Percentiles rank a stretch among this genome's conserved stretches.
Evolutionary conservation across 2,888 invertebrate species (phyloP).

Genomic region (Noctua comes): DNA sequence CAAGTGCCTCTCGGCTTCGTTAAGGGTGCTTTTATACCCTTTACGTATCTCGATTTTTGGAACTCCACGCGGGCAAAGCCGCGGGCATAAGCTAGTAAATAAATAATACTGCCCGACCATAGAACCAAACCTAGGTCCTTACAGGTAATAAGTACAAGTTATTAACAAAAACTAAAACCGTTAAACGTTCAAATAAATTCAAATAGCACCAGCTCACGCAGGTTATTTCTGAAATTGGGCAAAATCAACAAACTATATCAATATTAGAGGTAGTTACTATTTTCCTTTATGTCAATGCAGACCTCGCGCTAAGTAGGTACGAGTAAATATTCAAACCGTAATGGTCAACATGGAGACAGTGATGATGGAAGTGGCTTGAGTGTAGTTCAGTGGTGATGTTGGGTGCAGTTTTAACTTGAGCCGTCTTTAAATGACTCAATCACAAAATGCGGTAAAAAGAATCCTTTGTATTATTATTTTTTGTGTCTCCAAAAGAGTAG

Average conservation of each 20-base stretch:
- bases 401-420: neutral
- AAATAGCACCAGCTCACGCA: constrained; percentile 62
- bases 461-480: too few relatives aligned
- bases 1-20: too few relatives aligned
- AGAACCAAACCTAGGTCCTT: neutral
- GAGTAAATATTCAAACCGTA: constrained; percentile 63
- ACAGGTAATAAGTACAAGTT: neutral
- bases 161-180: constrained; percentile 32
- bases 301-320: constrained; percentile 50
- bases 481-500: too few relatives aligned
- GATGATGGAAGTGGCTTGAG: constrained; percentile 17
- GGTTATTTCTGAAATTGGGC: constrained; percentile 52
- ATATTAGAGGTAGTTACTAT: constrained; percentile 61
- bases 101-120: neutral
- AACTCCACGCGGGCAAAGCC: too few relatives aligned
- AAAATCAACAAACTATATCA: constrained; percentile 60
- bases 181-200: constrained; percentile 48
- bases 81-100: neutral
- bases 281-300: constrained; percentile 68
- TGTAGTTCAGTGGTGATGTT: neutral
- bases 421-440: too few relatives aligned
- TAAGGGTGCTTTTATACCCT: too few relatives aligned
- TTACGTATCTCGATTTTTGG: too few relatives aligned
- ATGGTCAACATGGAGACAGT: constrained; percentile 5
- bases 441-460: too few relatives aligned